Conservation (phyloP, 2,113 vertebrate genomes). For the Rynchops niger region DNA sequence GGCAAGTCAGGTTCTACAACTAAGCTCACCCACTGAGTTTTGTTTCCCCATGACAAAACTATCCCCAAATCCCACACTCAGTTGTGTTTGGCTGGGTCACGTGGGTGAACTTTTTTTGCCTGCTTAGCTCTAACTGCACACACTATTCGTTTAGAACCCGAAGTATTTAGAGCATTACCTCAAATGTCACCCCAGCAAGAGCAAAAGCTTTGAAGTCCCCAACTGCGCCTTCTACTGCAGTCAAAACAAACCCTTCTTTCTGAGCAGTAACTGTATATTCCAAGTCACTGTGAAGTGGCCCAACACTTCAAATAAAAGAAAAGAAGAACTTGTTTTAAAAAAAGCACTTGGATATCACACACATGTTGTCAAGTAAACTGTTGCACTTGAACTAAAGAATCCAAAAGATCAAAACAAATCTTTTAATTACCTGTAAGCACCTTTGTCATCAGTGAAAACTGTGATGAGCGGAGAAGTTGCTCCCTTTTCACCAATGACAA, state of each 20-base stretch:
- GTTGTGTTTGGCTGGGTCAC: background rate
- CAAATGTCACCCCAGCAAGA: constrained; percentile 93
- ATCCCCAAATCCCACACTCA: background rate
- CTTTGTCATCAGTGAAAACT: constrained; percentile 86
- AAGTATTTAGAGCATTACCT: constrained; percentile 76
- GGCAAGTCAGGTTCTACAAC: background rate
- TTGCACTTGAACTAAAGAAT: background rate
- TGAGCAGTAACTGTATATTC: constrained; percentile 89
- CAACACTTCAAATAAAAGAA: constrained; percentile 79
- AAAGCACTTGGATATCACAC: background rate
- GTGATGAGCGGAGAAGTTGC: constrained; percentile 82
- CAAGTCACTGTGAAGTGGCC: constrained; percentile 92
- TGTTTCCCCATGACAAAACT: background rate
- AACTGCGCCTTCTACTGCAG: constrained; percentile 83
- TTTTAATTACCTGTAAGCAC: constrained; percentile 87
- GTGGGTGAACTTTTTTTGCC: background rate
- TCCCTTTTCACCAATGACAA: constrained; percentile 89
- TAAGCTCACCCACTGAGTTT: background rate
- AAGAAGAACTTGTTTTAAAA: background rate
- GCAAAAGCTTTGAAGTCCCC: constrained; percentile 98
- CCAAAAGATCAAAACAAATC: background rate
- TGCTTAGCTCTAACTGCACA: background rate
- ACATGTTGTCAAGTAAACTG: background rate
- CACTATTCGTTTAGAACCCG: background rate
- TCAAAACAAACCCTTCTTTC: constrained; percentile 94